Evolutionary conservation across 2,797 vertebrate species (phyloP).

Genomic region (Falco naumanni): DNA sequence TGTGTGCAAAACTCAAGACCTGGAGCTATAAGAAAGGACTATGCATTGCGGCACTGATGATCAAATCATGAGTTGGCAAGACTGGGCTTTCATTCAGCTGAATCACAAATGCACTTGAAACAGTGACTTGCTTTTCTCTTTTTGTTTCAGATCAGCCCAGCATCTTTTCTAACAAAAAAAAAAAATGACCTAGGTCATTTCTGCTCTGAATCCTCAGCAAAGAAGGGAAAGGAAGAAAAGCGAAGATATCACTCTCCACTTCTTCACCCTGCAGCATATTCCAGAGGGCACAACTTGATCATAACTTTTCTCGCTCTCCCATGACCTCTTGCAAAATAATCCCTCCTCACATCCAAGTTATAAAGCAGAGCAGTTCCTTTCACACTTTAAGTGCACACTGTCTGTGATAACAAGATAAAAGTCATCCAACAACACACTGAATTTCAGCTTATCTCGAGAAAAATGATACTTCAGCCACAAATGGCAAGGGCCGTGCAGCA

Average conservation of each 20-base stretch:
- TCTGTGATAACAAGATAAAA: constrained; percentile 70
- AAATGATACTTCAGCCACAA: constrained; percentile 63
- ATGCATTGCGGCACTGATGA: constrained; percentile 27
- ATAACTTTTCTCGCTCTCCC: constrained; percentile 64
- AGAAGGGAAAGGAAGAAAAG: constrained; percentile 26
- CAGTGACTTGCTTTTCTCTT: constrained; percentile 22
- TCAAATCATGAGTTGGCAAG: constrained; percentile 59
- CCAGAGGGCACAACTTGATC: constrained; percentile 9
- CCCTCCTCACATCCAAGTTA: constrained; percentile 17
- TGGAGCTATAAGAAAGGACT: constrained; percentile 42
- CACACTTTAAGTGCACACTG: not conserved
- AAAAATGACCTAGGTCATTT: constrained; percentile 50
- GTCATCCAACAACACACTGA: constrained; percentile 53
- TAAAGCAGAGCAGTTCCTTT: constrained; percentile 61
- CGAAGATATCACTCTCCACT: constrained; percentile 28
- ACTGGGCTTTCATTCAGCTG: constrained; percentile 41
- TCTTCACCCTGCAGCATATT: constrained; percentile 30
- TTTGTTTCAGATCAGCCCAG: constrained; percentile 61
- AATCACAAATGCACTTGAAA: constrained; percentile 55
- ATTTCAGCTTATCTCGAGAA: constrained; percentile 71
- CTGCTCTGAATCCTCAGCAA: constrained; percentile 66
- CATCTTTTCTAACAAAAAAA: constrained; percentile 46
- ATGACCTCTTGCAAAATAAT: constrained; percentile 70
- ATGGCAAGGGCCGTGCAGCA: not conserved
- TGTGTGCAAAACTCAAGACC: not conserved